Base-by-base conservation (phyloP, 2,113 vertebrate species). In the Dicerorhinus sumatrensis region DNA sequence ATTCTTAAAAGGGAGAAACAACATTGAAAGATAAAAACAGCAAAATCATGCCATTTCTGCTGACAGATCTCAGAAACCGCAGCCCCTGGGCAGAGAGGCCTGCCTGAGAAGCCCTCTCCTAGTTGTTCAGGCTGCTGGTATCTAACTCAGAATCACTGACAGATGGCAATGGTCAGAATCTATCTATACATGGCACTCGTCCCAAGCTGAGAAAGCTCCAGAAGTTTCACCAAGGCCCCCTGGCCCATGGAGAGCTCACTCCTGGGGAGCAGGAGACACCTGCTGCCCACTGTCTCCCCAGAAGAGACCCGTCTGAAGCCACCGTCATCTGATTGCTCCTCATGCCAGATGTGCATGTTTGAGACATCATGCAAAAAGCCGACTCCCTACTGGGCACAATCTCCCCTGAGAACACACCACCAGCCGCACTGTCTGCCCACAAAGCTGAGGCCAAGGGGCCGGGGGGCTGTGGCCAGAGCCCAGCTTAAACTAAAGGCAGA, bases 31-130 rank as follows among this genome's bases (percentile, higher is more conserved):
- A 33, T 42, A 36, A 97, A 96, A 93, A 73, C 9, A 95, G 83
- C n/a, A 79, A 96, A 97, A 98, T 94, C 95, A 97, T 27, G 54
- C 46, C 72, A 5, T 14, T 90, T 79, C 95, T 87, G 83, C 97
- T 73, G 92, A 51, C 63, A 84, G 69, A 93, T 89, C 0, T 84
- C 42, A 63, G 88, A 56, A 89, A 16, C 95, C 89, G 6, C 93
- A 79, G 82, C 1, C 75, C 46, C 92, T 75, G 33, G n/a, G 33
- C 23, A n/a, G 4, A 82, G 82, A 94, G 83, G 13, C 69, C 97
- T 79, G 62, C 85, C 69, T 21, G 17, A 48, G n/a, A 84, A 94
- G n/a, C 18, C 46, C n/a, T 94, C 63, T n/a, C 80, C 27, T n/a
- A 25, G 72, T 58, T 33, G 51, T 65, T 79, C 72, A 62, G 27